phyloP scores from a whole-genome alignment of 2,888 invertebrate species.

The Lutraria lutraria region DNA sequence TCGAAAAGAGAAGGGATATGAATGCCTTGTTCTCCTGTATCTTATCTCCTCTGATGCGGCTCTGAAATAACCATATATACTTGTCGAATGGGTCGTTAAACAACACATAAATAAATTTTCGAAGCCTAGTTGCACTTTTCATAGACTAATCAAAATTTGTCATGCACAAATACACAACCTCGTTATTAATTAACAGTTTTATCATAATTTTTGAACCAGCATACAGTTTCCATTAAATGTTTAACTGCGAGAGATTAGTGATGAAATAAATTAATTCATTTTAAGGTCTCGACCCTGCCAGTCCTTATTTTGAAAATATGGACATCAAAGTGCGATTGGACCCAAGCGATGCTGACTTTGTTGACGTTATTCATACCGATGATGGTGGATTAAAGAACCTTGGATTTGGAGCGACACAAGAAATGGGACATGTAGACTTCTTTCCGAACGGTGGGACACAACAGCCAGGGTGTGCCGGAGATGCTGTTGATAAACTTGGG shows the following conservation, averaged over 20 bases:
- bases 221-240: too few relatives aligned
- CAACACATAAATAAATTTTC: too few relatives aligned
- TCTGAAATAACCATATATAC: too few relatives aligned
- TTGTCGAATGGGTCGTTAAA: too few relatives aligned
- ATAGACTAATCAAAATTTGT: too few relatives aligned
- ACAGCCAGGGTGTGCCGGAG: conserved; percentile 85
- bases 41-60: too few relatives aligned
- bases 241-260: not conserved
- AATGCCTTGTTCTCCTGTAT: too few relatives aligned
- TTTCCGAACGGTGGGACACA: conserved; percentile 86
- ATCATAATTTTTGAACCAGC: too few relatives aligned
- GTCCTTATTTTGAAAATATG: conserved; percentile 96
- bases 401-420: conserved; percentile 83
- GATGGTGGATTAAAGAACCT: conserved; percentile 62
- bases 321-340: conserved; percentile 93
- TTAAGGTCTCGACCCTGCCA: conserved; percentile 92
- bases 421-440: conserved; percentile 86
- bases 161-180: too few relatives aligned
- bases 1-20: too few relatives aligned
- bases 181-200: too few relatives aligned
- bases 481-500: conserved; percentile 66
- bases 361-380: conserved; percentile 94
- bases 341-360: conserved; percentile 93
- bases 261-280: not conserved
- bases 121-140: too few relatives aligned